Evolutionary conservation across 2,113 vertebrate genomes (phyloP).

Genomic region (Butorides virescens): DNA sequence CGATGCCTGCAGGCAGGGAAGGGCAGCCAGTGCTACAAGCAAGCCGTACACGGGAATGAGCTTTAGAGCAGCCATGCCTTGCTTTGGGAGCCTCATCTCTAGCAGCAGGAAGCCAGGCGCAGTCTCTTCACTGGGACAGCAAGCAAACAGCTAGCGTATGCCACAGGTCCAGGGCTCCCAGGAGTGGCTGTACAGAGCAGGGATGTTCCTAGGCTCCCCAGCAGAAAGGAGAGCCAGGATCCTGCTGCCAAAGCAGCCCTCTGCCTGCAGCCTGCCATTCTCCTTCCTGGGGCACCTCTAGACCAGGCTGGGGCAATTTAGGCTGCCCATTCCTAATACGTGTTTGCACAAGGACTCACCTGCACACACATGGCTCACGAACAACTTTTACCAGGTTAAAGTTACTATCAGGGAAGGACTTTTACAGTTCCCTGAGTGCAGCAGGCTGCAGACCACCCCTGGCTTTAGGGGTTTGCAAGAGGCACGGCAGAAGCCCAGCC

Average conservation of each 20-base stretch:
- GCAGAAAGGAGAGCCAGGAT: not conserved
- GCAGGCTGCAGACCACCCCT: not conserved
- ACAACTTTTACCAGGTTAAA: not conserved
- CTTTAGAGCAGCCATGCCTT: not conserved
- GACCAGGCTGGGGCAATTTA: not conserved
- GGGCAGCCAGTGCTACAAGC: not conserved
- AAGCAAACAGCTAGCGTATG: not conserved
- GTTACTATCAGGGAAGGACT: not conserved
- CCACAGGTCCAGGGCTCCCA: fast-evolving
- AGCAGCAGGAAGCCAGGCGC: not conserved
- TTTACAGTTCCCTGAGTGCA: fast-evolving
- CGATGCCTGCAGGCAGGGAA: not conserved
- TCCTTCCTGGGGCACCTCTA: not conserved
- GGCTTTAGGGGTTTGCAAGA: not conserved
- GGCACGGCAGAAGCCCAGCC: not conserved
- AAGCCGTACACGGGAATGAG: not conserved
- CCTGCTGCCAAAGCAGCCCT: not conserved
- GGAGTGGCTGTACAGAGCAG: not conserved
- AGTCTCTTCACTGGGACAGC: fast-evolving
- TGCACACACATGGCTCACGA: fast-evolving
- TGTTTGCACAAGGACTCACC: not conserved
- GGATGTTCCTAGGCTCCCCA: not conserved
- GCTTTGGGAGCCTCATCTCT: not conserved
- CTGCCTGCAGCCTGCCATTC: not conserved
- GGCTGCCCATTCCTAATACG: not conserved